phyloP scores from a whole-genome alignment of 2,797 vertebrate species.

The Bothrops alternatus region DNA sequence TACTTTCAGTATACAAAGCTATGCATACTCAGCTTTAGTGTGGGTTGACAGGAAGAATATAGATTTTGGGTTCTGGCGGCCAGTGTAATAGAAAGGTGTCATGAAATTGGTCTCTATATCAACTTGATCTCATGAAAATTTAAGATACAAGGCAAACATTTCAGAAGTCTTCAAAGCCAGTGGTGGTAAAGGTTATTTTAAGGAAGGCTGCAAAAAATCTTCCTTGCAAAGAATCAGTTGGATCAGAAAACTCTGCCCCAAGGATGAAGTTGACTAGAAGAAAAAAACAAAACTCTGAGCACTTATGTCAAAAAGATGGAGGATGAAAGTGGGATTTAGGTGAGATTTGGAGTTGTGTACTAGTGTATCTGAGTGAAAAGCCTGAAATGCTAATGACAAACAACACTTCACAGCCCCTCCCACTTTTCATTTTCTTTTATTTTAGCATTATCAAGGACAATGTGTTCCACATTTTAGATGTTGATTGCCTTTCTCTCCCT shows the following conservation, averaged over 20 bases:
- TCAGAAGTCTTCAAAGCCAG: neutral
- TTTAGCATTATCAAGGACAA: constrained; percentile 43
- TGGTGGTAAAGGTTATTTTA: neutral
- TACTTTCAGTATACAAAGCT: neutral
- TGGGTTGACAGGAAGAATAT: neutral
- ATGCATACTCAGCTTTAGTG: neutral
- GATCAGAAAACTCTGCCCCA: neutral
- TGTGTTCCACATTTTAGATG: neutral
- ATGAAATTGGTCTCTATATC: neutral
- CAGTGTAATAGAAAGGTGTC: neutral
- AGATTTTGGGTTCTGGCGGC: neutral
- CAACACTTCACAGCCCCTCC: neutral
- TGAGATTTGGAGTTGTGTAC: neutral
- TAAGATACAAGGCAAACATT: neutral
- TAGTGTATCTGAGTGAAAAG: neutral
- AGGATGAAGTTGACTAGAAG: neutral
- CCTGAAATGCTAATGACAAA: neutral
- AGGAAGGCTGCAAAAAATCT: neutral
- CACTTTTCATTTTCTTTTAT: neutral
- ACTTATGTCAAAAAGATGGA: neutral
- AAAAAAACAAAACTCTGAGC: neutral
- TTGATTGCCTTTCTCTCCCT: constrained; percentile 24
- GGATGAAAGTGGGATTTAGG: neutral
- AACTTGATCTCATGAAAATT: neutral
- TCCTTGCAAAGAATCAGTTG: neutral